These are phyloP conservation scores for Pristionchus maxplancki DNA, from an alignment of 2,888 invertebrate genomes.

Conservation along the genomic window DNA sequence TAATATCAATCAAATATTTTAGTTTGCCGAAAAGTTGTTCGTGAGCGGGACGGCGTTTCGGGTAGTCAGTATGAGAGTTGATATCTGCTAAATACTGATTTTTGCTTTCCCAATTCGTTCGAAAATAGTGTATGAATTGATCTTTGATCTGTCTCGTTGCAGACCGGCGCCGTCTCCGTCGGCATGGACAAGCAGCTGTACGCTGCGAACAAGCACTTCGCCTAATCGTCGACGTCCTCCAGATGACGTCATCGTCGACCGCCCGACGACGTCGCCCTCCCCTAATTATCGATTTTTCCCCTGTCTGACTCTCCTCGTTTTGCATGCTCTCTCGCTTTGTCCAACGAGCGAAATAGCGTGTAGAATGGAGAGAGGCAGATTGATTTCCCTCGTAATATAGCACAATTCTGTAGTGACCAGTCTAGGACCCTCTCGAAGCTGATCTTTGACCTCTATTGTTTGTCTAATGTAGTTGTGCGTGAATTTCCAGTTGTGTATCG, in stretches of 20 bases:
- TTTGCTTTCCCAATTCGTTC: no score
- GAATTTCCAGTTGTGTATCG: not conserved
- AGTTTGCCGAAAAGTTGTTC: no score
- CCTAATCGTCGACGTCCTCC: conserved; percentile 51
- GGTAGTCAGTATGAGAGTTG: no score
- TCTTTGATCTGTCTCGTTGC: conserved; percentile 36
- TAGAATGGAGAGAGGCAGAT: conserved; percentile 2
- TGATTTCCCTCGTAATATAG: conserved; percentile 18
- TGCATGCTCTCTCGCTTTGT: not conserved
- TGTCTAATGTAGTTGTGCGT: conserved; percentile 25
- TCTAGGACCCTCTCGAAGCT: conserved; percentile 12
- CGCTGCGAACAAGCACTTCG: conserved; percentile 74
- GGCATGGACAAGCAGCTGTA: conserved; percentile 73
- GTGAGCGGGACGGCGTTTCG: no score
- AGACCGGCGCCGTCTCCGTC: conserved; percentile 71
- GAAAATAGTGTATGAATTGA: not conserved
- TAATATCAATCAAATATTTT: no score
- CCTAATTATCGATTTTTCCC: not conserved
- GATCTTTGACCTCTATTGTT: conserved; percentile 1
- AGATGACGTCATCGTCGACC: conserved; percentile 20
- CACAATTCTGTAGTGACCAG: conserved; percentile 12
- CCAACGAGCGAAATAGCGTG: no score
- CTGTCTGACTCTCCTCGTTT: not conserved
- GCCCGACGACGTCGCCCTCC: not conserved
- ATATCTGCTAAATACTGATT: no score